A percentile compares a stretch with the other conserved stretches of the same genome.
These are phyloP conservation scores for Cryptomyrus ogoouensis DNA, from an alignment of 2,113 vertebrate species.

Conservation along the genomic window DNA sequence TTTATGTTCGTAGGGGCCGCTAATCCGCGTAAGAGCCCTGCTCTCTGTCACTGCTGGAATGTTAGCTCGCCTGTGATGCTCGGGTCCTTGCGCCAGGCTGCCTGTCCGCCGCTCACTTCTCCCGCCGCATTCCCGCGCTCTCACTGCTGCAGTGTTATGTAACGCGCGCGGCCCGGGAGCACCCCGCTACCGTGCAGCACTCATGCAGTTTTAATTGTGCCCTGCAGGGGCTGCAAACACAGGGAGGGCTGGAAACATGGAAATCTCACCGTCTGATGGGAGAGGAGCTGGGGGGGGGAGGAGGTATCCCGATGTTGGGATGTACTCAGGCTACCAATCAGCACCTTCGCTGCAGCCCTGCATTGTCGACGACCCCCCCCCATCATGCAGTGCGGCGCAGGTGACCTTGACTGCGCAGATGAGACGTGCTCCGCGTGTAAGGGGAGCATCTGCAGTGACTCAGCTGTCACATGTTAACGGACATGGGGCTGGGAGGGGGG, in stretches of 20 bases:
- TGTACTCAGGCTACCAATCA: background rate
- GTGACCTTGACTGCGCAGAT: slow-evolving; percentile 29
- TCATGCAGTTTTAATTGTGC: slow-evolving; percentile 47
- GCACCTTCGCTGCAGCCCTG: background rate
- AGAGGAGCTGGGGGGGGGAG: background rate
- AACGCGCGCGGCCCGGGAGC: slow-evolving; percentile 26
- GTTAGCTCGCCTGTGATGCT: background rate
- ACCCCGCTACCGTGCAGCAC: background rate
- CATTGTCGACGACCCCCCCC: background rate
- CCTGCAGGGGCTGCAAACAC: slow-evolving; percentile 23
- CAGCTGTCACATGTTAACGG: background rate
- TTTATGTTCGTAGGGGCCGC: background rate
- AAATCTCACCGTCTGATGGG: slow-evolving; percentile 3
- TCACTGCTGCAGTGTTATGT: slow-evolving; percentile 41
- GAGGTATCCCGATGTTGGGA: background rate
- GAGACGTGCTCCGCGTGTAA: background rate
- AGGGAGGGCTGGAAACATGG: slow-evolving; percentile 9
- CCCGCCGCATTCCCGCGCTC: background rate
- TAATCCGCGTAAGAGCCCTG: background rate
- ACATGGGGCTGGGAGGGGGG: background rate
- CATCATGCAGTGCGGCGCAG: slow-evolving; percentile 15
- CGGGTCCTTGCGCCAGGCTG: background rate
- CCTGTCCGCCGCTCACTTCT: background rate
- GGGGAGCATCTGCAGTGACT: background rate
- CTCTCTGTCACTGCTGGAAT: background rate